phyloP scores from a whole-genome alignment of 2,888 invertebrate species.

The Exephanes ischioxanthus region DNA sequence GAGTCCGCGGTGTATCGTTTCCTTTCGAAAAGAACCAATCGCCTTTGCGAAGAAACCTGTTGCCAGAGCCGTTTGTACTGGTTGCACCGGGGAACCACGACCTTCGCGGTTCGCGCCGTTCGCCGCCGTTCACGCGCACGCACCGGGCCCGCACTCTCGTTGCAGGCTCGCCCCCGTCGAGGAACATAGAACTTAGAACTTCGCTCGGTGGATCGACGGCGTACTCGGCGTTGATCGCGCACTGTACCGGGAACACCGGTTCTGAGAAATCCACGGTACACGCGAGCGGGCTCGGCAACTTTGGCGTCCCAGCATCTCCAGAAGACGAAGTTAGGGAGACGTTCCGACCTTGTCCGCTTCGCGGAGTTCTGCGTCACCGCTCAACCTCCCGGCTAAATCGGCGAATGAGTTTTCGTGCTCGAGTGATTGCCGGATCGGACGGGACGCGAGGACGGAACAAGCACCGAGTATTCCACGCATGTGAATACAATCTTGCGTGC shows the following conservation, averaged over 20 bases:
- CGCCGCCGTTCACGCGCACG: slow-evolving; percentile 37
- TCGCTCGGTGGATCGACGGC: slow-evolving; percentile 1
- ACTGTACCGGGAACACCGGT: not conserved
- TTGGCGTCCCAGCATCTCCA: slow-evolving; percentile 10
- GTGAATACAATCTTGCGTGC: slow-evolving; percentile 38
- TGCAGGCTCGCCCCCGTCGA: slow-evolving; percentile 15
- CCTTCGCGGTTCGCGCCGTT: slow-evolving; percentile 53
- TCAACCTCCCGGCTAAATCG: not conserved
- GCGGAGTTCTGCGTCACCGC: slow-evolving; percentile 10
- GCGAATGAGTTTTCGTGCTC: slow-evolving; percentile 22
- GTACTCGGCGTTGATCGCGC: too few relatives aligned
- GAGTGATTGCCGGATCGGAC: slow-evolving; percentile 3
- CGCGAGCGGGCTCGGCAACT: slow-evolving; percentile 2
- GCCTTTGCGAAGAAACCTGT: slow-evolving; percentile 43
- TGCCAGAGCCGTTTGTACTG: slow-evolving; percentile 31
- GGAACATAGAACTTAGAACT: slow-evolving; percentile 11
- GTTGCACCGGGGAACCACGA: slow-evolving; percentile 47
- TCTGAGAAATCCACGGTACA: not conserved
- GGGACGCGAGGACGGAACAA: not conserved
- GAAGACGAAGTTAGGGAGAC: slow-evolving; percentile 25
- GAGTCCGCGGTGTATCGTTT: slow-evolving; percentile 22
- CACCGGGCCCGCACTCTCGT: slow-evolving; percentile 31
- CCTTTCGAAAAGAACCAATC: slow-evolving; percentile 18
- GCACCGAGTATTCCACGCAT: slow-evolving; percentile 30
- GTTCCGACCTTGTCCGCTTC: slow-evolving; percentile 31